Evolutionary conservation across 2,888 invertebrate species (phyloP), one percentile per base, ranked within the genome.

Genomic region (Macropis europaea): DNA sequence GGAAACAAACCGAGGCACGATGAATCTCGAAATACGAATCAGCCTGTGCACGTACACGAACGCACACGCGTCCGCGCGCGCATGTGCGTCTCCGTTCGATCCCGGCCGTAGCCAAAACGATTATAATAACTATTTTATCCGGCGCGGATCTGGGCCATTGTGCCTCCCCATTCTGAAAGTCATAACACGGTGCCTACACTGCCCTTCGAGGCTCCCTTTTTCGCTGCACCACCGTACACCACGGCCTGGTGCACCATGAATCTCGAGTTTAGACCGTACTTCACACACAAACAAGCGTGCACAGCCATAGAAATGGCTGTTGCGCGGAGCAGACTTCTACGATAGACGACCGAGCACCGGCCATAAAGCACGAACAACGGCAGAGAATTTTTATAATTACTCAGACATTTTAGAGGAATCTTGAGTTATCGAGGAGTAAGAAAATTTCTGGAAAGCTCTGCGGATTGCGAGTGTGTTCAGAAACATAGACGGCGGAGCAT

Each of bases 101-200:
- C 67, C 60, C 53, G 45, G 69, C 79, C 85, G 82, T 80, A 82
- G 82, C 84, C 85, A 86, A 86, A 87, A 88, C 87, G 88, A 89
- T 89, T 89, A 89, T 89, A 89, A 90, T 89, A 89, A 89, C 89
- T 89, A 89, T 89, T 90, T 90, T 90, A 89, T 90, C 89, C 87
- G 85, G 85, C 85, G 84, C 82, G 83, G 88, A 90, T 90, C 90
- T 89, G 88, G 86, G 80, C 88, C 88, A 90, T 90, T 90, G 90
- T 90, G 86, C 84, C 82, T 88, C 82, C 86, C 89, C 86, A 87
- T 88, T 89, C 87, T 88, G 86, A 89, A 88, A 89, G 89, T 89
- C 89, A 89, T 89, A 89, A 89, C 89, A 89, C 87, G 86, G 85
- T 87, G 84, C 81, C 86, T 82, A 83, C 84, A 84, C 85, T 83